phyloP scores from a whole-genome alignment of 1,140 invertebrate genomes.

The Halictus rubicundus region DNA sequence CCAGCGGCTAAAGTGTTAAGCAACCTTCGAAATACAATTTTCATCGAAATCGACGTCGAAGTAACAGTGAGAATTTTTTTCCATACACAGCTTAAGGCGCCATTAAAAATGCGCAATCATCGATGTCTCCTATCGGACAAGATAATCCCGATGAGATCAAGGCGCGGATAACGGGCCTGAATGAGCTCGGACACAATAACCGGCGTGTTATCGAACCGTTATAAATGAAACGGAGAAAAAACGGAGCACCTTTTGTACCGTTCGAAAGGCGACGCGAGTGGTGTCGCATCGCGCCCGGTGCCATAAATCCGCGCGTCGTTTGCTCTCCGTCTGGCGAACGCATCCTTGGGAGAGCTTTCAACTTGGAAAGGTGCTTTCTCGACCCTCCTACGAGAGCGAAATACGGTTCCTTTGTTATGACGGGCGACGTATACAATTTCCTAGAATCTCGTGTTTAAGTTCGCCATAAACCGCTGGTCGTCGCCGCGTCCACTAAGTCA shows the following conservation, averaged over 20 bases:
- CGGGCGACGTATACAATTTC: background rate
- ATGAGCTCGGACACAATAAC: background rate
- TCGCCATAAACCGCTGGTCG: constrained; percentile 15
- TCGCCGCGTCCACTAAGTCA: background rate
- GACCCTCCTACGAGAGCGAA: background rate
- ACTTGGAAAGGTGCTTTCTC: background rate
- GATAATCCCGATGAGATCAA: constrained; percentile 23
- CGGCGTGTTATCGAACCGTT: too few relatives aligned
- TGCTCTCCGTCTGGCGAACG: background rate
- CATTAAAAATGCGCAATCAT: background rate
- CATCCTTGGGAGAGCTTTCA: background rate
- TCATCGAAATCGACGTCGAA: too few relatives aligned
- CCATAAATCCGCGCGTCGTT: background rate
- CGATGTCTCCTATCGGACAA: background rate
- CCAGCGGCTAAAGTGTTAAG: too few relatives aligned
- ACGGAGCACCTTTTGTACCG: background rate
- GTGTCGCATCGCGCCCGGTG: background rate
- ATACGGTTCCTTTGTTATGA: constrained; percentile 15
- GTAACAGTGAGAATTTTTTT: too few relatives aligned
- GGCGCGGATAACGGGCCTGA: background rate
- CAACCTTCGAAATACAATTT: background rate
- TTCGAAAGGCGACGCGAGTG: background rate
- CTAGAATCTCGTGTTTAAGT: constrained; percentile 16
- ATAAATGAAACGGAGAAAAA: too few relatives aligned
- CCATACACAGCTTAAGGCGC: background rate